Conservation (phyloP, 2,888 invertebrate species). For the Meteorus cinctellus region DNA sequence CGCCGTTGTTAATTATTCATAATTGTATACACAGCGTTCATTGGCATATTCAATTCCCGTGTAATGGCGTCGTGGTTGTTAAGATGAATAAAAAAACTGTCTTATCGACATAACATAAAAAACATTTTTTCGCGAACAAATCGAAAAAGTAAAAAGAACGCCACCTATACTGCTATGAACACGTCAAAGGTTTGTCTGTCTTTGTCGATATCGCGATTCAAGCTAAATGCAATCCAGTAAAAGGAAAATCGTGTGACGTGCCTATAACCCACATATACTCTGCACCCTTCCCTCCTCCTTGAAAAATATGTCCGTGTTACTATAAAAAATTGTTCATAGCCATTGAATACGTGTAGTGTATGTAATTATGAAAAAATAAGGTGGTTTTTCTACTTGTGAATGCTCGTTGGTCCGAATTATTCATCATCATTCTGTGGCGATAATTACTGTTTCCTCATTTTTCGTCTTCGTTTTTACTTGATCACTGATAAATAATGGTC, state of each 20-base stretch:
- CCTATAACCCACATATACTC: slow-evolving; percentile 61
- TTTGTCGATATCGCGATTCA: slow-evolving; percentile 37
- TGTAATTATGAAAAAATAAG: background rate
- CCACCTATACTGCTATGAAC: slow-evolving; percentile 6
- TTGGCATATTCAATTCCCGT: too few relatives aligned
- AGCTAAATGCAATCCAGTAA: slow-evolving; percentile 52
- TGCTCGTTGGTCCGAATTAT: background rate
- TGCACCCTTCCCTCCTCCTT: slow-evolving; percentile 47
- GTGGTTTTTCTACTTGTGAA: background rate
- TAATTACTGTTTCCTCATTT: background rate
- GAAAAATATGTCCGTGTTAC: slow-evolving; percentile 54
- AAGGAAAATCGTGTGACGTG: slow-evolving; percentile 65
- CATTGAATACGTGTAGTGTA: background rate
- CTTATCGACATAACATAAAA: background rate
- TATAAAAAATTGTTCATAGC: slow-evolving; percentile 47
- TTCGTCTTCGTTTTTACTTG: background rate
- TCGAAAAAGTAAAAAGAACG: slow-evolving; percentile 17
- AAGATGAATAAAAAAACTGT: background rate
- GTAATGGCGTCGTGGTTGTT: too few relatives aligned
- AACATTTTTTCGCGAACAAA: background rate
- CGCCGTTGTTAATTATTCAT: too few relatives aligned
- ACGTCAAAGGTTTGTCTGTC: slow-evolving; percentile 18
- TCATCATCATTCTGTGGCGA: background rate
- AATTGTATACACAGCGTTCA: too few relatives aligned
- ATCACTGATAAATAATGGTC: slow-evolving; percentile 58